Conservation (phyloP, 2,113 vertebrate genomes). For the Cygnus buccinator region DNA sequence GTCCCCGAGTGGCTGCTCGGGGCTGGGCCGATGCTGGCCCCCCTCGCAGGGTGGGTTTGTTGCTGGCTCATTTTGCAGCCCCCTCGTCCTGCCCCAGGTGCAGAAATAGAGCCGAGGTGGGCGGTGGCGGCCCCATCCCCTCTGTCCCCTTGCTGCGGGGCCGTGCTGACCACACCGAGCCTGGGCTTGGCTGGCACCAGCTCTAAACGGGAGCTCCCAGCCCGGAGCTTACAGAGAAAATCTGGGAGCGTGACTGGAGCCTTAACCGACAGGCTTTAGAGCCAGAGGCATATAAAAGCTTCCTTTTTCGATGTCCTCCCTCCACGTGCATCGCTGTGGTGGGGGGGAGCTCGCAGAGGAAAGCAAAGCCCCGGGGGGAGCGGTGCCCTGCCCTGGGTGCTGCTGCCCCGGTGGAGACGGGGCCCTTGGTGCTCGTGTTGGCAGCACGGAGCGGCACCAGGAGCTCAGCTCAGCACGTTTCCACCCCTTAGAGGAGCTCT, state of each 20-base stretch:
- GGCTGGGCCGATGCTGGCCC: not conserved
- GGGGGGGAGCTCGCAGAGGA: not conserved
- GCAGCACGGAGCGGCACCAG: not conserved
- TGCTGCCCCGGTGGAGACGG: fast-evolving
- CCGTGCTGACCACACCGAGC: not conserved
- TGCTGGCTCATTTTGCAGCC: fast-evolving
- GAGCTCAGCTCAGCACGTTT: constrained; percentile 33
- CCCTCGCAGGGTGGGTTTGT: fast-evolving
- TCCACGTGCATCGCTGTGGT: not conserved
- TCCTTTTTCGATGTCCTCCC: not conserved
- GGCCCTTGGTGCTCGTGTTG: fast-evolving
- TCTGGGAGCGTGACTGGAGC: not conserved
- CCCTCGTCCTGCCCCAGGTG: not conserved
- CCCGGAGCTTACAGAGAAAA: constrained; percentile 15
- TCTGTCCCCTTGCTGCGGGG: not conserved
- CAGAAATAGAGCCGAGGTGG: fast-evolving
- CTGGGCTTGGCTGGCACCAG: not conserved
- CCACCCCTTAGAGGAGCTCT: not conserved
- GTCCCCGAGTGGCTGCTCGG: fast-evolving
- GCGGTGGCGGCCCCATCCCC: not conserved
- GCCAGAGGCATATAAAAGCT: not conserved
- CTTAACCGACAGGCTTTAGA: not conserved
- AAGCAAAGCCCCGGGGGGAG: not conserved
- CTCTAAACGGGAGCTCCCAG: not conserved
- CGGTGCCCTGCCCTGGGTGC: not conserved